Percentiles rank a stretch among this genome's conserved stretches.
phyloP scores from a whole-genome alignment of 2,113 vertebrate genomes.

The Stegostoma tigrinum region DNA sequence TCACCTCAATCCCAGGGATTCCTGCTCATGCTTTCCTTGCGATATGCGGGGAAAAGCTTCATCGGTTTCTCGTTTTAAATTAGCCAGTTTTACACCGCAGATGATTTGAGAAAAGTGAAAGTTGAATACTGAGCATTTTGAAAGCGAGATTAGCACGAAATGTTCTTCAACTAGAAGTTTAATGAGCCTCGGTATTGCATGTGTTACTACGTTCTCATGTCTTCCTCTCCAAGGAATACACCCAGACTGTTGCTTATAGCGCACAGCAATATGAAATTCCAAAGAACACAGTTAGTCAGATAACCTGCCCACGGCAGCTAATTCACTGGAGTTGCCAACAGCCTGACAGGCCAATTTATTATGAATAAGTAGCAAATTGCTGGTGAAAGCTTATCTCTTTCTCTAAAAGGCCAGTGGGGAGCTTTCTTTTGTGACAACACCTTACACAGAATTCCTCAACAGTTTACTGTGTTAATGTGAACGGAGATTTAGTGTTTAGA shows the following conservation, averaged over 20 bases:
- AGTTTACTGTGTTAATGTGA: not conserved
- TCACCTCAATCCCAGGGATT: no score
- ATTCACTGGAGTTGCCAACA: slow-evolving; percentile 33
- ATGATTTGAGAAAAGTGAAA: not conserved
- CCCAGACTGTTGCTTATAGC: slow-evolving; percentile 13
- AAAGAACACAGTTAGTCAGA: slow-evolving; percentile 38
- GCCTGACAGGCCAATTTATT: slow-evolving; percentile 40
- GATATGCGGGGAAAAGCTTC: not conserved
- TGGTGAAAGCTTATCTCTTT: slow-evolving; percentile 36
- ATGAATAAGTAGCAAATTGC: slow-evolving; percentile 38
- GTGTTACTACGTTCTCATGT: not conserved
- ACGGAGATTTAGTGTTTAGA: not conserved
- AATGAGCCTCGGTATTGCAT: not conserved
- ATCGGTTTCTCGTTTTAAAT: not conserved
- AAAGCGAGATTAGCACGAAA: not conserved
- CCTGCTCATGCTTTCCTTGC: no score
- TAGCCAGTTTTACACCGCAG: not conserved
- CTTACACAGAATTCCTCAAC: not conserved
- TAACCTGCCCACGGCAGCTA: slow-evolving; percentile 36
- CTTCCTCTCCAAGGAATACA: slow-evolving; percentile 1
- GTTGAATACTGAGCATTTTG: not conserved
- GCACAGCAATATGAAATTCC: slow-evolving; percentile 38
- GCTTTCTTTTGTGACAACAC: not conserved
- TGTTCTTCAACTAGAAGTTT: not conserved
- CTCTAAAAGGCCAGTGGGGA: slow-evolving; percentile 21